Evolutionary conservation across 2,797 vertebrate species (phyloP).

Genomic region (Buphagus erythrorhynchus): DNA sequence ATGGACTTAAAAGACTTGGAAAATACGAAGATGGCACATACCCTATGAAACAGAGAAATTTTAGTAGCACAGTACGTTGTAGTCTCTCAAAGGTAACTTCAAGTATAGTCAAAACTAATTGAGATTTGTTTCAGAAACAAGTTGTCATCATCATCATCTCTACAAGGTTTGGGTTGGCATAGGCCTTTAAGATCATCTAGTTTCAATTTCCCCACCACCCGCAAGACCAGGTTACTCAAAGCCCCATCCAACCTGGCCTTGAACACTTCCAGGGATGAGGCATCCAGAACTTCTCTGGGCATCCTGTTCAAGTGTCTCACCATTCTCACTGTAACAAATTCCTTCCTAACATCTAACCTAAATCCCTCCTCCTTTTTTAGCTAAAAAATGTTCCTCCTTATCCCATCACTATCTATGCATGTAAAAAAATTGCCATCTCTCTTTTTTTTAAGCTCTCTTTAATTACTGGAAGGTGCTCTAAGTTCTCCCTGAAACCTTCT

Average conservation of each 20-base stretch:
- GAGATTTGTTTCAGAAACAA: not conserved
- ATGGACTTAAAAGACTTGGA: not conserved
- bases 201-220: not conserved
- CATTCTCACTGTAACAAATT: fast-evolving
- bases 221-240: not conserved
- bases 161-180: not conserved
- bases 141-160: not conserved
- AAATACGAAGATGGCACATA: not conserved
- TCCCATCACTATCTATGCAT: not conserved
- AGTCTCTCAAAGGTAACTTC: not conserved
- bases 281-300: not conserved
- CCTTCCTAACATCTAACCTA: not conserved
- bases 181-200: not conserved
- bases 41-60: not conserved
- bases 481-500: not conserved
- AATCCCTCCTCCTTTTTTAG: not conserved
- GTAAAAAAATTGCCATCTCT: not conserved
- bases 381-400: not conserved
- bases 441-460: not conserved
- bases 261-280: not conserved
- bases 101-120: not conserved
- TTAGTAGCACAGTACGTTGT: not conserved
- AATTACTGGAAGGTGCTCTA: not conserved
- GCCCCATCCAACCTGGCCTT: not conserved
- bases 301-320: not conserved